Conservation (phyloP, 64 coral and sea anemone species). For the Pachyseris speciosa region DNA sequence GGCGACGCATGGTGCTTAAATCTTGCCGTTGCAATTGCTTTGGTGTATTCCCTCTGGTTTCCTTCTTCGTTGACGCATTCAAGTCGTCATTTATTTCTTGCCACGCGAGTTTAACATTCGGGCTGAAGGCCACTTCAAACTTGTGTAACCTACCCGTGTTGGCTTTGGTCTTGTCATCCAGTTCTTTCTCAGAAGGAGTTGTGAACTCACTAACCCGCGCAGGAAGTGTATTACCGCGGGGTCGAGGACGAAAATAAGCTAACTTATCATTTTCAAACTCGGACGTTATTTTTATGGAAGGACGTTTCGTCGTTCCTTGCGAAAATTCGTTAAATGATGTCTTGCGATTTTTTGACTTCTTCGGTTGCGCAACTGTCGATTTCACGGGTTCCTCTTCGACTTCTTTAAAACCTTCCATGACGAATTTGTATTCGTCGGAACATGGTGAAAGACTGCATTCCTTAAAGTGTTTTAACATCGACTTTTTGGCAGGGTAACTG, state of each 20-base stretch:
- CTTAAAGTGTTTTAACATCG: neutral
- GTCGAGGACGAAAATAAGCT: neutral
- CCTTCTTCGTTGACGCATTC: neutral
- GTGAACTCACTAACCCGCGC: neutral
- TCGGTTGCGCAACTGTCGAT: neutral
- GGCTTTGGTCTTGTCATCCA: neutral
- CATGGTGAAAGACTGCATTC: slow-evolving; percentile 1
- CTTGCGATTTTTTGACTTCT: neutral
- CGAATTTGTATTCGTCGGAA: slow-evolving; percentile 1
- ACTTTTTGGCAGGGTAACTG: neutral
- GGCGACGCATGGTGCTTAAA: neutral
- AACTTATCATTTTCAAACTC: neutral
- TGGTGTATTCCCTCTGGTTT: neutral
- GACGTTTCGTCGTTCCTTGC: neutral
- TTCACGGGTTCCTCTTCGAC: neutral
- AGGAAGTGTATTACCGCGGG: neutral
- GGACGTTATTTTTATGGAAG: neutral
- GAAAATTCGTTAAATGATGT: neutral
- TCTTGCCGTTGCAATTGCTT: too few relatives aligned
- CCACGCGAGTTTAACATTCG: neutral
- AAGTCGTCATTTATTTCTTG: neutral
- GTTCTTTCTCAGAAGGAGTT: neutral
- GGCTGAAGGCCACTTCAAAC: neutral
- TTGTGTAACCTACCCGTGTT: neutral
- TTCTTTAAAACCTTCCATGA: neutral